Evolutionary conservation across 2,888 invertebrate species (phyloP).

Genomic region (Oxystoma pomonae): DNA sequence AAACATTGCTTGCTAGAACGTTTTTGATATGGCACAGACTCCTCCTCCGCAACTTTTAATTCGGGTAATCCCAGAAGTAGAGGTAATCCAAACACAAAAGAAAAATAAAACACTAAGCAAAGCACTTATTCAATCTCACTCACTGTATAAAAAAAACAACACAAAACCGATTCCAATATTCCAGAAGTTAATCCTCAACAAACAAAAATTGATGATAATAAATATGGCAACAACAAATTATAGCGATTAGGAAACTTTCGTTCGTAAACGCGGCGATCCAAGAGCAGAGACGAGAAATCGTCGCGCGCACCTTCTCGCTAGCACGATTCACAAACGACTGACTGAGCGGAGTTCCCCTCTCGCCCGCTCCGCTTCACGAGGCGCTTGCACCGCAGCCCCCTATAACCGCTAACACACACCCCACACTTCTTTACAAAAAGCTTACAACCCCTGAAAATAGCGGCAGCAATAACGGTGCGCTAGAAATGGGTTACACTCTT

Average conservation of each 20-base stretch:
- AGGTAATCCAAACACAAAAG: background rate
- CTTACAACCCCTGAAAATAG: conserved; percentile 47
- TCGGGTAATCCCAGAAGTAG: background rate
- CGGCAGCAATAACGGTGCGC: conserved; percentile 32
- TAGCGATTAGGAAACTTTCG: background rate
- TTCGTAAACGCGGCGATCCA: background rate
- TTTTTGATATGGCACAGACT: background rate
- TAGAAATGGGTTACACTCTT: conserved; percentile 15
- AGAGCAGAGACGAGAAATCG: conserved; percentile 2
- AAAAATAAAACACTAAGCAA: background rate
- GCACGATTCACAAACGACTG: conserved; percentile 42
- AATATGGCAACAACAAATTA: background rate
- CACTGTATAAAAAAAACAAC: background rate
- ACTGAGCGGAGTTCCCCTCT: conserved; percentile 29
- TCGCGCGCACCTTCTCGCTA: conserved; percentile 31
- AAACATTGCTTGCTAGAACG: conserved; percentile 34
- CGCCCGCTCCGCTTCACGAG: conserved; percentile 44
- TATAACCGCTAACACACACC: conserved; percentile 47
- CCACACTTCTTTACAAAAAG: conserved; percentile 45
- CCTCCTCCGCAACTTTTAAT: too few relatives aligned
- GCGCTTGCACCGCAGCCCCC: conserved; percentile 42
- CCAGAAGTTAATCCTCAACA: background rate
- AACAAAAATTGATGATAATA: background rate
- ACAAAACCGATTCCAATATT: background rate
- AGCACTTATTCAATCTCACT: background rate